Evolutionary conservation across 2,888 invertebrate species (phyloP), one percentile per base, ranked within the genome.

Genomic region (Siphlonurus alternatus): DNA sequence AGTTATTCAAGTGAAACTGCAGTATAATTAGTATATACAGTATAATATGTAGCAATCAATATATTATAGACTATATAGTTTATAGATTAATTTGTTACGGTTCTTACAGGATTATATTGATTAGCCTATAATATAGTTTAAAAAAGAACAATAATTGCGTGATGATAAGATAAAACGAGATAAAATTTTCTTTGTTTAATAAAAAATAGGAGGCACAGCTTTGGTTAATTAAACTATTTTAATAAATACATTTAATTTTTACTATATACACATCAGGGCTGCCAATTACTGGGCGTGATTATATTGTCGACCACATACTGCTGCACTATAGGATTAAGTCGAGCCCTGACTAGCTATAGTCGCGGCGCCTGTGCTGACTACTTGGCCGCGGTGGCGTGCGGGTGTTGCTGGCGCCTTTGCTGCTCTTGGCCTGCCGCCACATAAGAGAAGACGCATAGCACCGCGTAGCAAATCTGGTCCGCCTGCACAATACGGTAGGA

Each of bases 401-500:
- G 15, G 5, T 56, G 56, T 22, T 5, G 5, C 7, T 56, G 56
- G 7, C 20, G n/a, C 20, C 20, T 56, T 54, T 71, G 56, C 65
- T 88, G 87, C 70, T 89, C 88, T 69, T 87, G 84, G 0, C 93
- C 93, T 65, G 97, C 97, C 67, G 97, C 97, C 74, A 97, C 87
- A 80, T 98, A 98, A 62, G 98, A 98, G 80, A 99, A 99, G 70
- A 99, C 95, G 81, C 99, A 99, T 71, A 99, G 82, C 67, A 99
- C 97, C 71, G 99, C 94, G 79, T 99, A 99, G 79, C 97, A 98
- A 73, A 99, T 99, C 79, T 98, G 96, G 79, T 97, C 95, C 75
- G 98, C 96, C 97, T 98, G 79, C 23, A 70, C 72, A 53, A 66
- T 51, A n/a, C n/a, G n/a, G n/a, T n/a, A n/a, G n/a, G n/a, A 66